Evolutionary conservation across 2,113 vertebrate species (phyloP), one percentile per base, ranked within the genome.

Genomic region (Dicerorhinus sumatrensis): DNA sequence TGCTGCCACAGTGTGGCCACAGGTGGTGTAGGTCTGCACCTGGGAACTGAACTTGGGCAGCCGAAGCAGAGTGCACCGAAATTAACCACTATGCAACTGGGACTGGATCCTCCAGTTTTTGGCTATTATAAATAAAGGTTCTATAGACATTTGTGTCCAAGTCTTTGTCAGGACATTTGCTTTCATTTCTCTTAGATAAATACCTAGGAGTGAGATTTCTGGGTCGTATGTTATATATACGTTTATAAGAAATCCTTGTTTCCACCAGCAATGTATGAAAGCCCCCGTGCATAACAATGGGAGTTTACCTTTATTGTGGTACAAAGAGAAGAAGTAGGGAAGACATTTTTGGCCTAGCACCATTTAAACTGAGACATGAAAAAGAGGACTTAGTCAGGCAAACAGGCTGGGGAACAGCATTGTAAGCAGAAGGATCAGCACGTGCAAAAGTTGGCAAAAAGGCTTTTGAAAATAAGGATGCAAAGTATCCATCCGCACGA

Each of bases 181-280:
- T 86, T 93, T 76, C 36, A 33, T 82, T 96, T 96, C 21, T 89
- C 42, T 63, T 95, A 27, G 31, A 58, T 65, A 75, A 70, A 86
- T 70, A 48, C 46, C 21, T 80, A 42, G 33, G 46, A 67, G 6
- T 79, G 51, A 91, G 83, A 67, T 82, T 48, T 6, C 62, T 36
- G 60, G 76, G 51, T 67, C 39, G 2, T 56, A 31, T 67, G 29
- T 48, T 79, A 72, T 80, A 73, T 48, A 25, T 27, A 31, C 14
- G 18, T 79, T 88, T 62, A n/a, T 51, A 51, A 54, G 79, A 92
- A 89, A 92, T 65, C 23, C 72, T 94, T 36, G 33, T 80, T 96
- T 86, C 46, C n/a, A 70, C 46, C 36, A 65, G 75, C 46, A 25
- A 62, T 58, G 12, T 70, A n/a, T 60, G 42, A 93, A 54, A 82